Percentiles rank a stretch among this genome's conserved stretches.
These are phyloP conservation scores for Anarrhichthys ocellatus DNA, from an alignment of 2,113 vertebrate genomes.

Conservation along the genomic window DNA sequence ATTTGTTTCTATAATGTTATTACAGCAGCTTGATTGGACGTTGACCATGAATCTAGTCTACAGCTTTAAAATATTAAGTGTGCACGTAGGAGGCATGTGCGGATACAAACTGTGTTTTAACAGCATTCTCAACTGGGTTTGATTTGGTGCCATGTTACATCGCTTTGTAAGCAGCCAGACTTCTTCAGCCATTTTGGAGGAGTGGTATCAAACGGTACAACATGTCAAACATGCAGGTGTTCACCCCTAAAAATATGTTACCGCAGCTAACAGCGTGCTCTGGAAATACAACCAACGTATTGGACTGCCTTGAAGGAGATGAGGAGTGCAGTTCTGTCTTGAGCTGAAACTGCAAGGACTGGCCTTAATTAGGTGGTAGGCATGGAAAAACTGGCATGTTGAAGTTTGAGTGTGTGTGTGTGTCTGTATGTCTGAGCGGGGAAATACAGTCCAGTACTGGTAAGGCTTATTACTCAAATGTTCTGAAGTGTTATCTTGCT, in stretches of 20 bases:
- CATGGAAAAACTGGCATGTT: conserved; percentile 75
- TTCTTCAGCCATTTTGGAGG: conserved; percentile 63
- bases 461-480: conserved; percentile 67
- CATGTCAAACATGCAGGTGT: conserved; percentile 76
- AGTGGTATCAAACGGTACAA: conserved; percentile 67
- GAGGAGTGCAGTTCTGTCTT: conserved; percentile 71
- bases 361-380: conserved; percentile 80
- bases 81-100: conserved; percentile 17
- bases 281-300: conserved; percentile 74
- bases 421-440: conserved; percentile 28
- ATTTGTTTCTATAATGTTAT: conserved; percentile 6
- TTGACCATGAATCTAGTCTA: conserved; percentile 26
- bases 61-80: conserved; percentile 30
- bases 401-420: conserved; percentile 48
- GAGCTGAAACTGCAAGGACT: conserved; percentile 75
- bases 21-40: conserved; percentile 5
- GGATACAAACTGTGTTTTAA: conserved; percentile 31
- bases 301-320: conserved; percentile 75
- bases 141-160: conserved; percentile 65
- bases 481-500: conserved; percentile 62
- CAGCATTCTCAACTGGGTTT: conserved; percentile 31
- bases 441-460: conserved; percentile 46
- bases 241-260: conserved; percentile 69
- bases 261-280: conserved; percentile 67
- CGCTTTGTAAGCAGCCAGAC: conserved; percentile 53